Evolutionary conservation across 1,140 invertebrate species (phyloP).

Genomic region (Mycetomoellerius zeteki): DNA sequence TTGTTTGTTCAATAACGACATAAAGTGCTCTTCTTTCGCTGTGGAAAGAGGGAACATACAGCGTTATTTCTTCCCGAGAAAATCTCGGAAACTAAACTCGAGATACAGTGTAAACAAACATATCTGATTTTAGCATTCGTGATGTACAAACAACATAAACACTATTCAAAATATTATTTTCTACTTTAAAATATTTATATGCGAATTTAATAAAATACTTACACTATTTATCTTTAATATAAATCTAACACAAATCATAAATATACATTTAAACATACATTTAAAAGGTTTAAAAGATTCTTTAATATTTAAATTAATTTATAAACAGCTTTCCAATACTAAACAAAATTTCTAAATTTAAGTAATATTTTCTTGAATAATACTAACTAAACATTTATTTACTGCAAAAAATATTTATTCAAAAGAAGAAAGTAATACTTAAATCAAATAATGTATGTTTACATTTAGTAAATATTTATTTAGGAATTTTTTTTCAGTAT

Average conservation of each 20-base stretch:
- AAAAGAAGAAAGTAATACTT: too few species aligned
- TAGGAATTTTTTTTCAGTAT: neutral
- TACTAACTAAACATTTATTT: too few species aligned
- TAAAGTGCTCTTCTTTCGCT: conserved; percentile 42
- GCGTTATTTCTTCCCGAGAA: neutral
- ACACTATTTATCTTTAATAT: neutral
- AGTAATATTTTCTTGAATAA: too few species aligned
- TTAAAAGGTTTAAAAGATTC: neutral
- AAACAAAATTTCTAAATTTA: too few species aligned
- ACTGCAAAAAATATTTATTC: too few species aligned
- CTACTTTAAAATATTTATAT: neutral
- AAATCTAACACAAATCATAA: too few species aligned
- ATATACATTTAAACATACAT: neutral
- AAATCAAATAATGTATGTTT: too few species aligned
- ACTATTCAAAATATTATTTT: conserved; percentile 13
- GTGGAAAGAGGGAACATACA: neutral
- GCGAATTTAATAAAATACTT: neutral
- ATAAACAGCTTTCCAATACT: neutral
- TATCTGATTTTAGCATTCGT: neutral
- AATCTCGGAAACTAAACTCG: conserved; percentile 11
- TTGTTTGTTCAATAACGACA: conserved; percentile 61
- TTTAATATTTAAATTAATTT: neutral
- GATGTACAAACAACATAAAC: neutral
- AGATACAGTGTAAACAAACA: neutral
- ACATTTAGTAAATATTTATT: too few species aligned